Evolutionary conservation across 1,140 invertebrate species (phyloP), one percentile per base, ranked within the genome.

Genomic region (Hestina assimilis): DNA sequence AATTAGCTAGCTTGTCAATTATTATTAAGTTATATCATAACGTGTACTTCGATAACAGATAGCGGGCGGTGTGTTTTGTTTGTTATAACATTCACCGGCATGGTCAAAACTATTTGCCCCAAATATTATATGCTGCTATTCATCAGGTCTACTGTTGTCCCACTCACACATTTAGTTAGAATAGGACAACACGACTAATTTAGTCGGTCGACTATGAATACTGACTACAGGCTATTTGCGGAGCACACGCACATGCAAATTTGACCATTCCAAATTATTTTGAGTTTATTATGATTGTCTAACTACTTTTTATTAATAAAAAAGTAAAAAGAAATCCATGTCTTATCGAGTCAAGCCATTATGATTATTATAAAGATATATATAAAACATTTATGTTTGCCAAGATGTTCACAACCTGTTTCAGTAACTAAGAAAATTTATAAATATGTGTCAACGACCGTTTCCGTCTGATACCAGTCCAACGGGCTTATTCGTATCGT

Each of bases 151-250:
- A 38, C 29, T 45, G 53, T 52, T 52, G 46, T 65, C 63, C 40
- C 17, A 53, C 61, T 66, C 52, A 23, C 51, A 63, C 51, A 43
- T 29, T 38, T 21, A 19, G 56, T 50, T 56, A 62, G 59, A 59
- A 57, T 31, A 48, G 54, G 50, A 59, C 57, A 59, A 50, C 56
- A 38, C 21, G 29, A 54, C 9, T 46, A 17, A 42, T 58, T 51
- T 59, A 60, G 12, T 33, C 35, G 51, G 40, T 41, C 52, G 31
- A 50, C 35, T 58, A 40, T 51, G 52, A 64, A 60, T 55, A 66
- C 53, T 50, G 67, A 60, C 23, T 40, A 46, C 62, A 46, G 43
- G 68, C 69, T 78, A 78, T 78, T 78, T 78, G 64, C 57, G 59
- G 63, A 62, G 52, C 52, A 46, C 47, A 65, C 59, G 55, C 59